Percentiles rank a stretch among this genome's conserved stretches.
phyloP scores from a whole-genome alignment of 2,113 vertebrate species.

The Accipiter cooperii region DNA sequence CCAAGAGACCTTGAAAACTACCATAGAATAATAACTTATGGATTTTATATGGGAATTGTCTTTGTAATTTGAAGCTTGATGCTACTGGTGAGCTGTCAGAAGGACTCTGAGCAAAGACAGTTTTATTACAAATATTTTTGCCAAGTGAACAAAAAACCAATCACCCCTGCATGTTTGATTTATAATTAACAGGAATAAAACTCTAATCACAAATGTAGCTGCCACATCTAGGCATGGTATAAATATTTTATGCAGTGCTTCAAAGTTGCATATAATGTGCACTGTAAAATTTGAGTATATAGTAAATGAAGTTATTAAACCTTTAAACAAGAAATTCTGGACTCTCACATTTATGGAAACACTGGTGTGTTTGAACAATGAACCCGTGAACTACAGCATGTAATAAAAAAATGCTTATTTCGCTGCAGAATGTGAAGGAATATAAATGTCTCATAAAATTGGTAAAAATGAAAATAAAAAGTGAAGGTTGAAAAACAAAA shows the following conservation, averaged over 20 bases:
- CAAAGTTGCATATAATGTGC: neutral
- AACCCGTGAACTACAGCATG: neutral
- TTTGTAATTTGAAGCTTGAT: neutral
- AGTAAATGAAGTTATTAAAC: conserved; percentile 17
- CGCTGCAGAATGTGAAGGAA: neutral
- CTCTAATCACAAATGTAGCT: neutral
- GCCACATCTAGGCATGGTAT: neutral
- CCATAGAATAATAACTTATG: neutral
- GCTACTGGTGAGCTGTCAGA: neutral
- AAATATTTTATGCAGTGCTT: conserved; percentile 22
- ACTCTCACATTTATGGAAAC: neutral
- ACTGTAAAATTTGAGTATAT: neutral
- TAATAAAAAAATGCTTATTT: neutral
- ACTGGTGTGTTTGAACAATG: neutral
- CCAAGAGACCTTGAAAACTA: neutral
- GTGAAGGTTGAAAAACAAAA: no score
- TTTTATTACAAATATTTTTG: neutral
- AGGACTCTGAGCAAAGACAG: neutral
- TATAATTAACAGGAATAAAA: conserved; percentile 46
- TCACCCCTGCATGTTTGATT: neutral
- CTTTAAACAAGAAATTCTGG: conserved; percentile 12
- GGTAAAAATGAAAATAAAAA: neutral
- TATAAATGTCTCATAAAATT: neutral
- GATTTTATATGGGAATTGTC: neutral
- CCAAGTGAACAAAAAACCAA: neutral